Base-by-base conservation (phyloP, 2,888 invertebrate genomes). In the Torymus aiolomorphi region DNA sequence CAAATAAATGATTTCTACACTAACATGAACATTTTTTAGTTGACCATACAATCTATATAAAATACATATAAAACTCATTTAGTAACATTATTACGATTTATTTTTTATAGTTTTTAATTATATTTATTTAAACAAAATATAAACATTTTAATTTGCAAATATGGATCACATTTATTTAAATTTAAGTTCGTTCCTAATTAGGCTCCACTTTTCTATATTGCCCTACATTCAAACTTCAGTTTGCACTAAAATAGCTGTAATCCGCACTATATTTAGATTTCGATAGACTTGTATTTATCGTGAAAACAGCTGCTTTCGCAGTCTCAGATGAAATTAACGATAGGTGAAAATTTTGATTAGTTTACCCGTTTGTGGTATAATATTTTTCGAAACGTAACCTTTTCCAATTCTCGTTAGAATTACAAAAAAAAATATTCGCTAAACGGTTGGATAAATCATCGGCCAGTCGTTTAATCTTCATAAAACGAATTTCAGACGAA, bases 191-290 rank as follows among this genome's bases (percentile, higher is more conserved):
- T 52, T 67, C 63, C 51, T 52, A 70, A 79, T 80, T 63, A 59
- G 69, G 52, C 52, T 65, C 16, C 51, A 52, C 69, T 77, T 74
- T 71, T 66, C 42, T 5, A 57, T 52, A 59, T 69, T 63, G 74
- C 5, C 74, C 74, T 70, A 74, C 59, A 76, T 63, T 65, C 63
- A 24, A 75, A 75, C 61, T 71, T 80, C 42, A 61, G 42, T 63
- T n/a, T 31, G 24, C 31, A 61, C 24, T 18, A 63, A 80, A 80
- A 80, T 78, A 80, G 66, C 61, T 66, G 31, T 52, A 80, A 78
- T 71, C 16, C 14, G 3, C 0, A 11, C 16, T 78, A 78, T 72
- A 73, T 70, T 70, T 80, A 69, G 59, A 14, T 56, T 69, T 72
- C 51, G 71, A 61, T 63, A 69, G 56, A 66, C 18, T 13, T n/a